Evolutionary conservation across 2,797 vertebrate genomes (phyloP).

Genomic region (Danio choprae): DNA sequence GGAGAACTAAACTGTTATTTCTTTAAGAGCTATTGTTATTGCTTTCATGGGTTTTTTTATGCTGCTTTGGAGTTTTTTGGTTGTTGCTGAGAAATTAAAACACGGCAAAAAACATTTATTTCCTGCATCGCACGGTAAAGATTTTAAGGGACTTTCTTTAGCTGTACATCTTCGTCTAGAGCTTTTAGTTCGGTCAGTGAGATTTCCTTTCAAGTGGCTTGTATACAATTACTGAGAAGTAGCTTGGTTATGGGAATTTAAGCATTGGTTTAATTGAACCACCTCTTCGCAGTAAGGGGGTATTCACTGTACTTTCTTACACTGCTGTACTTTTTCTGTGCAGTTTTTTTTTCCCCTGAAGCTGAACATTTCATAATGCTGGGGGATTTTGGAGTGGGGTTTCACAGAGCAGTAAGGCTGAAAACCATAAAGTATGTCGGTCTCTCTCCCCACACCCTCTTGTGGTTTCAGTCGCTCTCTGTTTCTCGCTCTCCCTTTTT

Average conservation of each 20-base stretch:
- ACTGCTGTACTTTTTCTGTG: background rate
- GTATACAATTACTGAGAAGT: background rate
- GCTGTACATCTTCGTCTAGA: background rate
- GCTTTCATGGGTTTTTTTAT: background rate
- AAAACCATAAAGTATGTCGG: constrained; percentile 37
- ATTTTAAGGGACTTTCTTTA: constrained; percentile 28
- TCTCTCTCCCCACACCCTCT: constrained; percentile 42
- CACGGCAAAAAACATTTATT: background rate
- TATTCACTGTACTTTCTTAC: constrained; percentile 41
- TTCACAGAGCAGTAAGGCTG: constrained; percentile 32
- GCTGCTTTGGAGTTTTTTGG: background rate
- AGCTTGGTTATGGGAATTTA: constrained; percentile 12
- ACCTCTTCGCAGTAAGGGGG: background rate
- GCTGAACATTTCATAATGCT: constrained; percentile 9
- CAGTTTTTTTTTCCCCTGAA: background rate
- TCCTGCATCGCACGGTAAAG: background rate
- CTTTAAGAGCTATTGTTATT: background rate
- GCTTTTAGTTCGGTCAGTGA: background rate
- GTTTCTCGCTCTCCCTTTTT: constrained; percentile 9
- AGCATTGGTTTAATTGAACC: constrained; percentile 32
- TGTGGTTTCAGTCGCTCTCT: constrained; percentile 32
- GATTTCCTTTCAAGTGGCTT: constrained; percentile 12
- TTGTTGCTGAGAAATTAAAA: constrained; percentile 1
- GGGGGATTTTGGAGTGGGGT: constrained; percentile 54
- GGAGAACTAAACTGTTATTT: background rate